Conservation (phyloP, 2,113 vertebrate species). For the Chelonoidis abingdonii region DNA sequence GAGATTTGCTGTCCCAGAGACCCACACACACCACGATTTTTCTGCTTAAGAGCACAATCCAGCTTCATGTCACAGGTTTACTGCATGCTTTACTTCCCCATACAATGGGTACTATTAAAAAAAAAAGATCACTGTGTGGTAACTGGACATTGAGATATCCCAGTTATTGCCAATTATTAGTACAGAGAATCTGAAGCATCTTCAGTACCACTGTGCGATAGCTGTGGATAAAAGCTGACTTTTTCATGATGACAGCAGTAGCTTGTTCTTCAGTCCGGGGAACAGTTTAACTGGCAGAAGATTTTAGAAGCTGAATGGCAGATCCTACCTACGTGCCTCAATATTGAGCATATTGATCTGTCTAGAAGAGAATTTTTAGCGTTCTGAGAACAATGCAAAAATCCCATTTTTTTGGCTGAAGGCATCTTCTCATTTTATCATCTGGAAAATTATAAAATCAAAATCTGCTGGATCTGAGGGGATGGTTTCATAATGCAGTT, state of each 20-base stretch:
- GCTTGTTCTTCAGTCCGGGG: background rate
- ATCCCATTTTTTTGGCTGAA: background rate
- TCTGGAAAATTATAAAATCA: background rate
- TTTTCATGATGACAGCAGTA: background rate
- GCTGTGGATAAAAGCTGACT: background rate
- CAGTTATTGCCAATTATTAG: background rate
- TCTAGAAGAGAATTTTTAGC: background rate
- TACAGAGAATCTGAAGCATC: background rate
- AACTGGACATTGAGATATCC: background rate
- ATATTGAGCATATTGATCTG: background rate
- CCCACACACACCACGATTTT: background rate
- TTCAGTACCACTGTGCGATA: background rate
- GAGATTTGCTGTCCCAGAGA: background rate
- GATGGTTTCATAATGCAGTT: background rate
- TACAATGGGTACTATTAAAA: background rate
- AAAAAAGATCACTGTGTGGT: background rate
- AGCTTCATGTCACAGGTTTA: background rate
- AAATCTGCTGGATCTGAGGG: background rate
- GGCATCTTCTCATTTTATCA: background rate
- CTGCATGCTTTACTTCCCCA: background rate
- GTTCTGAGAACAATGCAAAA: background rate
- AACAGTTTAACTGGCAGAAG: background rate
- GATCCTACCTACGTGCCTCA: background rate
- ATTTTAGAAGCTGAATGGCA: background rate
- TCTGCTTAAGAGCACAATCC: background rate